Base-by-base conservation (phyloP, 2,888 invertebrate species). In the Tenthredo scrophulariae region DNA sequence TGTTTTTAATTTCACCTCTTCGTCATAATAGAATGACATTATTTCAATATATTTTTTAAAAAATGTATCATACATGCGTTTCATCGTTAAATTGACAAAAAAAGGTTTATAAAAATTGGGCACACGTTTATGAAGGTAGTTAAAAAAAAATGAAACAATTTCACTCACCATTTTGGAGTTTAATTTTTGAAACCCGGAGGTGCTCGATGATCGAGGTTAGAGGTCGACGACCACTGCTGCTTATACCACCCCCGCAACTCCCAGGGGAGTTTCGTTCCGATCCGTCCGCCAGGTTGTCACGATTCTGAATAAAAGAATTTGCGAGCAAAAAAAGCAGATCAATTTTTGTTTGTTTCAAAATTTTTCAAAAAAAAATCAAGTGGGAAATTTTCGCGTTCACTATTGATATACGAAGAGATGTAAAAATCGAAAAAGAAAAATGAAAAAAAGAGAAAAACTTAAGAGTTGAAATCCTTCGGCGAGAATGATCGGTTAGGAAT, bases 261-360 rank as follows among this genome's bases (percentile, higher is more conserved):
- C 92, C 90, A 90, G 91, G 90, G 90, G 91, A 89, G 88, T 91
- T 90, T 85, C 90, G 91, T 87, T 93, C 91, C 88, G 90, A 90
- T 89, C 91, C 88, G 91, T 93, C 90, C 93, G 92, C 93, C 93
- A 93, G 93, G 91, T 91, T 93, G 92, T 91, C 90, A 89, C 90
- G 87, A 87, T 91, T 90, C 92, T 92, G 87, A 54, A 89, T 89
- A 85, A 86, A 54, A 40, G 62, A 65, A 65, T 54, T 70, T 22
- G 4, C 22, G 4, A 82, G 26, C 7, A 43, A 54, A 40, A 0
- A 29, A 18, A 75, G 26, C n/a, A 46, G 3, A 15, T 46, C 40
- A 43, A 43, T 43, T 43, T 43, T 43, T 10, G 0, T 43, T 33
- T 4, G 33, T n/a, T n/a, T n/a, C n/a, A n/a, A n/a, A n/a, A n/a